These are phyloP conservation scores for Schizopygopsis pylzovi DNA, from an alignment of 2,797 vertebrate genomes.

Conservation along the genomic window DNA sequence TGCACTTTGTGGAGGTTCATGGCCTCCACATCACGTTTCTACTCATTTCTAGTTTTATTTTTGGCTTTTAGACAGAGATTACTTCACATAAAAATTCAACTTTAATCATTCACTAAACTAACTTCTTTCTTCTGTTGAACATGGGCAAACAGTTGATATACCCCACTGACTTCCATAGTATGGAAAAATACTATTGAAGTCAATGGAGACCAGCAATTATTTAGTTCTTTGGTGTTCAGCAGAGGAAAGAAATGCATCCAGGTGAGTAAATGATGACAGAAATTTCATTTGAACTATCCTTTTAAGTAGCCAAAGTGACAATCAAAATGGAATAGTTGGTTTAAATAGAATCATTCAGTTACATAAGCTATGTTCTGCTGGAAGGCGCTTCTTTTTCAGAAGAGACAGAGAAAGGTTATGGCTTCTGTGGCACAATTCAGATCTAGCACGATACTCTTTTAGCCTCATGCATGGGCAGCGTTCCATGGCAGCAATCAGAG, in stretches of 20 bases:
- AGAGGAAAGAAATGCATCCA: background rate
- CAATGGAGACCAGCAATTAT: background rate
- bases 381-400: background rate
- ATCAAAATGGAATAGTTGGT: conserved; percentile 5
- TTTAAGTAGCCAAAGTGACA: background rate
- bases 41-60: background rate
- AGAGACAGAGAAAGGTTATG: conserved; percentile 32
- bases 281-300: background rate
- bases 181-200: background rate
- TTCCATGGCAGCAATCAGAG: conserved; percentile 29
- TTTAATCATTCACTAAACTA: no score
- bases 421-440: conserved; percentile 9
- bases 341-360: background rate
- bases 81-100: no score
- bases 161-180: no score
- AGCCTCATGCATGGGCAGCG: conserved; percentile 28
- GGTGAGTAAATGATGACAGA: background rate
- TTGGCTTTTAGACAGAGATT: background rate
- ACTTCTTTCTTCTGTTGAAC: no score
- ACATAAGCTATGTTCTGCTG: background rate
- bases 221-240: background rate
- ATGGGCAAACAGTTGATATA: background rate
- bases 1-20: background rate
- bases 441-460: conserved; percentile 38
- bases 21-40: background rate